These are phyloP conservation scores for Calameuta idolon DNA, from an alignment of 2,888 invertebrate species.

Conservation along the genomic window DNA sequence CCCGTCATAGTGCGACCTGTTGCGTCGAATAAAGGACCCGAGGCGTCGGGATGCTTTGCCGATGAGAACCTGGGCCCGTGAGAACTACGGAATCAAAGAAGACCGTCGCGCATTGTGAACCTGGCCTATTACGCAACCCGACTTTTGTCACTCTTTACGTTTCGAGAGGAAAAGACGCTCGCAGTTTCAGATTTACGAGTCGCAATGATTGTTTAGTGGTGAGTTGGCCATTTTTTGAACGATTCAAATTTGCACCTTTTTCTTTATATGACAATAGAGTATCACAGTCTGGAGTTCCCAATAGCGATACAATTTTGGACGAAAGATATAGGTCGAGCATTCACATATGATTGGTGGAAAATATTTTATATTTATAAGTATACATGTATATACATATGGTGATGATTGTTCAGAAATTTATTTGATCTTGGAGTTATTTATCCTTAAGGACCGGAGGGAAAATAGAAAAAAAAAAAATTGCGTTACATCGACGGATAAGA, in stretches of 20 bases:
- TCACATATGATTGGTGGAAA: not conserved
- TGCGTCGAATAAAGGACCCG: constrained; percentile 31
- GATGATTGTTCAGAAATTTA: too few relatives aligned
- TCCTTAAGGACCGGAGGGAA: too few relatives aligned
- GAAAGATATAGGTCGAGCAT: not conserved
- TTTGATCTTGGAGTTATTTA: too few relatives aligned
- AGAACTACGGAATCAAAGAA: constrained; percentile 60
- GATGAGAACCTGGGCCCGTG: constrained; percentile 48
- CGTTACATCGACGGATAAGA: too few relatives aligned
- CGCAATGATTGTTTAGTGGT: not conserved
- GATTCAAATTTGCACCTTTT: not conserved
- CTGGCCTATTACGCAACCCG: constrained; percentile 58
- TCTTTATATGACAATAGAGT: not conserved
- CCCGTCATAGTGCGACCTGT: constrained; percentile 56
- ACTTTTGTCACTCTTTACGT: constrained; percentile 43
- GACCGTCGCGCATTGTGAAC: constrained; percentile 56
- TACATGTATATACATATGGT: not conserved
- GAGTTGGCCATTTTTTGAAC: not conserved
- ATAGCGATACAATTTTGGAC: too few relatives aligned
- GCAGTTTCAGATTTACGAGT: not conserved
- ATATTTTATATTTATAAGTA: not conserved
- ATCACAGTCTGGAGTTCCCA: too few relatives aligned
- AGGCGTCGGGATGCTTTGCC: constrained; percentile 27
- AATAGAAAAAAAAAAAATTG: too few relatives aligned
- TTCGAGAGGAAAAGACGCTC: not conserved